Conservation (phyloP, 2,797 vertebrate species). For the Sciurus vulgaris region DNA sequence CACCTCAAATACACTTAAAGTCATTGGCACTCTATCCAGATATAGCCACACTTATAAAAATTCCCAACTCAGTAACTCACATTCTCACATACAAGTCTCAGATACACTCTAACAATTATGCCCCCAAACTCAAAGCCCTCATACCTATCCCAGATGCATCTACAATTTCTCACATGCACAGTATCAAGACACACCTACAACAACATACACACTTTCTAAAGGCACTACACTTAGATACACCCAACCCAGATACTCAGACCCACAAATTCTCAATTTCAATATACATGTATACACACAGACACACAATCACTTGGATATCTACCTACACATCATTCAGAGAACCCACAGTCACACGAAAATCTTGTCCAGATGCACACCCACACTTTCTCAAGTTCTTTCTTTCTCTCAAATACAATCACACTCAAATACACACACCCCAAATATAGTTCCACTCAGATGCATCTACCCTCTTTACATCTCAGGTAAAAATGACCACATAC, state of each 20-base stretch:
- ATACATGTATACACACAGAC: slow-evolving; percentile 2
- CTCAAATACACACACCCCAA: not conserved
- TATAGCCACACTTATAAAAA: slow-evolving; percentile 50
- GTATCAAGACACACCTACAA: slow-evolving; percentile 33
- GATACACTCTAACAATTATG: not conserved
- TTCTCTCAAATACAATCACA: not conserved
- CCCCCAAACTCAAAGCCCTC: slow-evolving; percentile 2
- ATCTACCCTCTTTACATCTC: not conserved
- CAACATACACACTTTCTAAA: slow-evolving; percentile 44
- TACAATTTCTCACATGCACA: slow-evolving; percentile 16
- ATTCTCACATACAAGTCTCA: slow-evolving; percentile 37
- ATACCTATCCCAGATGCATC: not conserved
- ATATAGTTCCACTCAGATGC: not conserved
- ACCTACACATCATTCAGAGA: slow-evolving; percentile 53
- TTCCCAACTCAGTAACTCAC: slow-evolving; percentile 39
- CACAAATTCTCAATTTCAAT: slow-evolving; percentile 53
- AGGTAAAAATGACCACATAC: too few species aligned
- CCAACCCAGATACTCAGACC: slow-evolving; percentile 36
- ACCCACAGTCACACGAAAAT: slow-evolving; percentile 45
- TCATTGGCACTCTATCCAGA: slow-evolving; percentile 27
- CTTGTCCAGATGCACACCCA: slow-evolving; percentile 16
- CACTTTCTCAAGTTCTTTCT: not conserved
- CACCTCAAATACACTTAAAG: slow-evolving; percentile 50
- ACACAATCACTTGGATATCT: not conserved
- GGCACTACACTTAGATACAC: slow-evolving; percentile 38